Conservation (phyloP, 23 tunicate genomes). For the Halocynthia roretzi region DNA sequence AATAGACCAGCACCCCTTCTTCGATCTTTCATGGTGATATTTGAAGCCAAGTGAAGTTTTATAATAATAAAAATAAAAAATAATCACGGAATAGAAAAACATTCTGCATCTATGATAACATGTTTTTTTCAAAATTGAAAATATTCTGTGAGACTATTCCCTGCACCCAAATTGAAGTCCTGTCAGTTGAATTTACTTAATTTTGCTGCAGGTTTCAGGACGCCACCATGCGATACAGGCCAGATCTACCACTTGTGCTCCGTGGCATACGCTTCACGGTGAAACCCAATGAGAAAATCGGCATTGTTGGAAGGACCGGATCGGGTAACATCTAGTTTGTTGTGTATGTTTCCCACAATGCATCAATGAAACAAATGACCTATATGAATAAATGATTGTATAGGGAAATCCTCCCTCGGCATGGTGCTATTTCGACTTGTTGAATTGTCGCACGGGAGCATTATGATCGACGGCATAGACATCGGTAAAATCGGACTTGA, state of each 20-base stretch:
- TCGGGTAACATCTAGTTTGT: slow-evolving; percentile 45
- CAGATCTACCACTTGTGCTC: slow-evolving; percentile 67
- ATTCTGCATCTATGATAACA: background rate
- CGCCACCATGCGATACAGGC: slow-evolving; percentile 65
- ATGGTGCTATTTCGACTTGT: slow-evolving; percentile 71
- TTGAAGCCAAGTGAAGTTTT: too few relatives aligned
- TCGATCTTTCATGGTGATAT: too few relatives aligned
- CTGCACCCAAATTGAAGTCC: too few relatives aligned
- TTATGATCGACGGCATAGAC: slow-evolving; percentile 76
- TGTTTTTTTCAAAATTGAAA: background rate
- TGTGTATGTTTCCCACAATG: background rate
- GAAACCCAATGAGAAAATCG: slow-evolving; percentile 75
- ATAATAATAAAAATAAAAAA: too few relatives aligned
- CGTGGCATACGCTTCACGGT: slow-evolving; percentile 48
- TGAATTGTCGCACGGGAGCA: slow-evolving; percentile 42
- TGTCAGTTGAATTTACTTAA: too few relatives aligned
- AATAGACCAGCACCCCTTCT: too few relatives aligned
- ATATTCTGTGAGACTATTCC: background rate
- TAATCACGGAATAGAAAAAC: background rate
- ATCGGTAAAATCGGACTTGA: slow-evolving; percentile 44
- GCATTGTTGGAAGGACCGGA: slow-evolving; percentile 97
- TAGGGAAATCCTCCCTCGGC: slow-evolving; percentile 90
- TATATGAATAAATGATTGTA: background rate
- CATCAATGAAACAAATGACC: background rate
- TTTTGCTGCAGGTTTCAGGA: slow-evolving; percentile 35